phyloP scores from a whole-genome alignment of 2,797 vertebrate species.

The Sebastes iracundus region DNA sequence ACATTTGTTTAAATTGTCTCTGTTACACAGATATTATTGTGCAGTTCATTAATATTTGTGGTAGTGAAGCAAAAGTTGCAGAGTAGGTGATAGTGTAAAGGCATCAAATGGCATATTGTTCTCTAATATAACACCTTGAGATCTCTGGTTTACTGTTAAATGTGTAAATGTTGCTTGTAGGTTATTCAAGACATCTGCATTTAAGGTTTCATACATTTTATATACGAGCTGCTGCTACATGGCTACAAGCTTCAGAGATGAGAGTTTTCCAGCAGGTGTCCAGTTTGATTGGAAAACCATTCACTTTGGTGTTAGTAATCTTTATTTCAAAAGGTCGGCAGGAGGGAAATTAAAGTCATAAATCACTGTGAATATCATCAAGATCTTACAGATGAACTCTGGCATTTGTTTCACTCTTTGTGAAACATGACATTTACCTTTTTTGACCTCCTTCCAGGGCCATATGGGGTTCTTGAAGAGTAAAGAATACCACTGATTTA shows the following conservation, averaged over 20 bases:
- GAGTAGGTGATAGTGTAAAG: background rate
- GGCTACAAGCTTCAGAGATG: background rate
- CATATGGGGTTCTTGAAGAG: slow-evolving; percentile 1
- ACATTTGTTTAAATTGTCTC: background rate
- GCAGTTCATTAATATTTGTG: background rate
- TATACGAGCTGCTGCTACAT: background rate
- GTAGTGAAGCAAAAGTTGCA: background rate
- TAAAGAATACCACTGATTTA: slow-evolving; percentile 30
- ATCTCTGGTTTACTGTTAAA: background rate
- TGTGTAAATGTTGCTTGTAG: background rate
- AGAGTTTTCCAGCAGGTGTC: slow-evolving; percentile 13
- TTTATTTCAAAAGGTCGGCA: slow-evolving; percentile 15
- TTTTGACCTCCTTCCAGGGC: slow-evolving; percentile 7
- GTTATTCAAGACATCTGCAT: background rate
- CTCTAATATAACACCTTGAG: background rate
- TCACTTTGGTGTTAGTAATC: slow-evolving; percentile 3
- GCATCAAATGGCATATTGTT: background rate
- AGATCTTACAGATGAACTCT: slow-evolving; percentile 20
- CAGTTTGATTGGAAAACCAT: background rate
- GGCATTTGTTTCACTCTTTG: slow-evolving; percentile 12
- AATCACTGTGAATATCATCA: slow-evolving; percentile 28
- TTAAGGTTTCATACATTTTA: background rate
- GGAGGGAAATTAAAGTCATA: slow-evolving; percentile 35
- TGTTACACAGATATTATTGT: background rate
- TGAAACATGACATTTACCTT: slow-evolving; percentile 31